Evolutionary conservation across 2,888 invertebrate species (phyloP).

Genomic region (Ethmia dodecea): DNA sequence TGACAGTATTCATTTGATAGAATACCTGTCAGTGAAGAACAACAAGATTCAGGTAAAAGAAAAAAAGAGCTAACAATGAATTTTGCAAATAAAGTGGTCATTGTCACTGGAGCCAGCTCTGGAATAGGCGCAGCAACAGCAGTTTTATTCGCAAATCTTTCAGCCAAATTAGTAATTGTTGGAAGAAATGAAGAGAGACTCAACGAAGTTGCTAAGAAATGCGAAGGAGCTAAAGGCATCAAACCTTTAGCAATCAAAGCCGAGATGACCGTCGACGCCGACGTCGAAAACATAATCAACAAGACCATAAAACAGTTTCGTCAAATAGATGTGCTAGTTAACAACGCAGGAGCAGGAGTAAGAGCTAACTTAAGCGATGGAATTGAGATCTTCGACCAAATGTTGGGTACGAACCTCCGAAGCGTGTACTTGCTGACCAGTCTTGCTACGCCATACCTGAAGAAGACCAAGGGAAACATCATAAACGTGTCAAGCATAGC

Average conservation of each 20-base stretch:
- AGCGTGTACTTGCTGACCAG: conserved; percentile 16
- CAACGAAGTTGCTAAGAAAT: conserved; percentile 9
- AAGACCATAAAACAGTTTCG: conserved; percentile 16
- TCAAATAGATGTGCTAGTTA: conserved; percentile 20
- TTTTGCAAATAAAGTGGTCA: conserved; percentile 6
- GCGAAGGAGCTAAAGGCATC: conserved; percentile 9
- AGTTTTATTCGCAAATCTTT: conserved; percentile 12
- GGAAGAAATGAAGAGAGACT: conserved; percentile 17
- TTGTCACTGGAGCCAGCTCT: conserved; percentile 19
- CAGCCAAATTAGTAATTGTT: conserved; percentile 17
- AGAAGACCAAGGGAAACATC: conserved; percentile 20
- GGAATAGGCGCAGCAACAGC: conserved; percentile 22
- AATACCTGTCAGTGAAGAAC: too few relatives aligned
- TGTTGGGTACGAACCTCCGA: conserved; percentile 17
- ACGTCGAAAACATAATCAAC: conserved; percentile 16
- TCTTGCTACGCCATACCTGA: conserved; percentile 15
- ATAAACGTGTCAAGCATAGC: conserved; percentile 21
- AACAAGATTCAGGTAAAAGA: too few relatives aligned
- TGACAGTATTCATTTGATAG: too few relatives aligned
- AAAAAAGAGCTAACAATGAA: too few relatives aligned
- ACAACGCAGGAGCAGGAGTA: conserved; percentile 18
- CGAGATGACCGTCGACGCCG: conserved; percentile 16
- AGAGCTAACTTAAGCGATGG: conserved; percentile 9
- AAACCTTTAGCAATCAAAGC: conserved; percentile 8
- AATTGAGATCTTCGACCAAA: conserved; percentile 15